These are phyloP conservation scores for Platyrinchus mystaceus DNA, from an alignment of 2,797 vertebrate species.

Conservation along the genomic window DNA sequence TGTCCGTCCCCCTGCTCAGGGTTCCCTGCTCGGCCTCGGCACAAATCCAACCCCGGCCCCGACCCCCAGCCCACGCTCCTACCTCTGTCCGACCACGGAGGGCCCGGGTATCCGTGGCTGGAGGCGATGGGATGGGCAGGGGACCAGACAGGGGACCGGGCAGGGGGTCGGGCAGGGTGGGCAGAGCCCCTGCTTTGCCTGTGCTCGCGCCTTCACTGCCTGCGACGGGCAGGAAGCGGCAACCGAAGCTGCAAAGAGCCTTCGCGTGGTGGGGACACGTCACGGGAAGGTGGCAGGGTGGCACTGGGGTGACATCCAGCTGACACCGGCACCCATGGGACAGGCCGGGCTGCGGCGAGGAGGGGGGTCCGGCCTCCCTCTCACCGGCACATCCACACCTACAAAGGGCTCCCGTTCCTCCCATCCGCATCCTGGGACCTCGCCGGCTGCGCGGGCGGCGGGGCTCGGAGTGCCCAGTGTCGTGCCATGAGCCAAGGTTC, in stretches of 20 bases:
- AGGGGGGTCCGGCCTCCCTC: too few relatives aligned
- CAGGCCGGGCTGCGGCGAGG: rapidly evolving
- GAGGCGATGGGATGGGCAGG: rapidly evolving
- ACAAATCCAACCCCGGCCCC: background rate
- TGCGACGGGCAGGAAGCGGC: background rate
- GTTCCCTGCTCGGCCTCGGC: rapidly evolving
- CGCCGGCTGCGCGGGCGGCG: rapidly evolving
- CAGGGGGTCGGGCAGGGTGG: rapidly evolving
- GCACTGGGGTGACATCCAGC: background rate
- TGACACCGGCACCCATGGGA: rapidly evolving
- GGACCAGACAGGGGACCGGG: background rate
- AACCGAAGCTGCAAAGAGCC: background rate
- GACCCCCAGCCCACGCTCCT: background rate
- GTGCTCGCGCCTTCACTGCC: background rate
- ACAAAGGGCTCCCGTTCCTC: background rate
- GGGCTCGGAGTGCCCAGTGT: rapidly evolving
- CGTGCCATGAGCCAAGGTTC: rapidly evolving
- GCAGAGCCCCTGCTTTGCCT: background rate
- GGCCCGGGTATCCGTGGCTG: rapidly evolving
- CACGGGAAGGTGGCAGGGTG: background rate
- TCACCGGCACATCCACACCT: rapidly evolving
- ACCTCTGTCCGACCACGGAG: background rate
- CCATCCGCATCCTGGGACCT: rapidly evolving
- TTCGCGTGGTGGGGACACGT: background rate
- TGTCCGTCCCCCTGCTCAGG: rapidly evolving